Evolutionary conservation across 2,797 vertebrate species (phyloP).

Genomic region (Sylvilagus floridanus): DNA sequence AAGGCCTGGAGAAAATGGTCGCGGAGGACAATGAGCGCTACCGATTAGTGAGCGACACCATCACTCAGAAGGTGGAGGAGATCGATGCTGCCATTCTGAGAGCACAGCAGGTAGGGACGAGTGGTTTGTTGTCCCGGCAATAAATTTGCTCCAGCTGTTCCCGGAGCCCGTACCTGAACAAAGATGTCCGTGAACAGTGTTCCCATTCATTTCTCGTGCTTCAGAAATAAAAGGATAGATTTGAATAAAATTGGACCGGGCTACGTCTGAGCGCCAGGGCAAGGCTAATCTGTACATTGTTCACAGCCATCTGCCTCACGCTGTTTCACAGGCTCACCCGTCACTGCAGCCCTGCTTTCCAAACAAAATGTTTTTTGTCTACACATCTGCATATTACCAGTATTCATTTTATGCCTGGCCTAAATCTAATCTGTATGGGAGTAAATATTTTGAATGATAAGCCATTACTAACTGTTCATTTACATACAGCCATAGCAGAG

Average conservation of each 20-base stretch:
- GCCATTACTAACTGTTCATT: neutral
- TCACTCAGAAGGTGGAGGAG: constrained; percentile 93
- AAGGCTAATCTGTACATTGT: constrained; percentile 71
- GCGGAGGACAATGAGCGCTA: constrained; percentile 95
- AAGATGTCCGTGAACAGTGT: constrained; percentile 18
- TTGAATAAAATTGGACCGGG: constrained; percentile 73
- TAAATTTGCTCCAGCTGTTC: constrained; percentile 1
- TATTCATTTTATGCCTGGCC: neutral
- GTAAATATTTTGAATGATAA: constrained; percentile 39
- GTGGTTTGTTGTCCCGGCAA: neutral
- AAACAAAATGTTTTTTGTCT: constrained; percentile 35
- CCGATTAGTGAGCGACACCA: constrained; percentile 89
- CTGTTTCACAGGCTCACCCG: constrained; percentile 41
- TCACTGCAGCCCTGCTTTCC: neutral
- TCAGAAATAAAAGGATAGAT: constrained; percentile 49
- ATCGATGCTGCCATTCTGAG: constrained; percentile 95
- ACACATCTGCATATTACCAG: neutral
- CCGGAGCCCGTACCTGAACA: constrained; percentile 39
- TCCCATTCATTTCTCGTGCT: constrained; percentile 58
- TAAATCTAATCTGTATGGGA: neutral
- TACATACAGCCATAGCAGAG: neutral
- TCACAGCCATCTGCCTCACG: constrained; percentile 71
- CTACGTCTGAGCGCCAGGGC: constrained; percentile 55
- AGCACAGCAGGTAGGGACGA: constrained; percentile 95
- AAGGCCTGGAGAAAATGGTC: constrained; percentile 95